Conservation (phyloP, 1,140 invertebrate species). For the Aphaenogaster rudis region DNA sequence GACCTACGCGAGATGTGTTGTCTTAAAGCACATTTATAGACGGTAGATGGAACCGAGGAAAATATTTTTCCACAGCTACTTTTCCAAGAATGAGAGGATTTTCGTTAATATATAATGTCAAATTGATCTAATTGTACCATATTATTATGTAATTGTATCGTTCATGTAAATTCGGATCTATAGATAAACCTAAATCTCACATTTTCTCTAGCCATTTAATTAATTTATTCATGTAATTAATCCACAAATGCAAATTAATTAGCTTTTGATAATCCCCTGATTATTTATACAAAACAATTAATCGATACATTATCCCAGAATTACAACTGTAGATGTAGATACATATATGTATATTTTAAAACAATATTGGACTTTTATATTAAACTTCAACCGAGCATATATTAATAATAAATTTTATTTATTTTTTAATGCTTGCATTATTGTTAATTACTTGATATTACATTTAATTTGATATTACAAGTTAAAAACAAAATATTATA, state of each 20-base stretch:
- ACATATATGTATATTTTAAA: conserved; percentile 24
- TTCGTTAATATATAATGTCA: not conserved
- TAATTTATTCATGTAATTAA: conserved; percentile 70
- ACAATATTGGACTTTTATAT: conserved; percentile 27
- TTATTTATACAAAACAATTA: conserved; percentile 68
- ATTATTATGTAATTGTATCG: conserved; percentile 47
- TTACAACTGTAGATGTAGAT: conserved; percentile 33
- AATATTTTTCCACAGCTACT: conserved; percentile 49
- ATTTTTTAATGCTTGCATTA: not conserved
- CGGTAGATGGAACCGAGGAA: conserved; percentile 70
- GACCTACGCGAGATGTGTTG: not conserved
- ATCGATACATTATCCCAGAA: conserved; percentile 65
- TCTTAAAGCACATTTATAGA: conserved; percentile 4
- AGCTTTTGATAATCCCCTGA: conserved; percentile 72
- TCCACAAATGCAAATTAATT: conserved; percentile 74
- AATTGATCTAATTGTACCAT: conserved; percentile 9
- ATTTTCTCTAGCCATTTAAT: conserved; percentile 59
- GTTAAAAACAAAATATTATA: conserved; percentile 8
- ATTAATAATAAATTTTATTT: conserved; percentile 18
- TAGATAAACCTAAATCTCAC: conserved; percentile 62
- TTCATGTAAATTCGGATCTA: conserved; percentile 60
- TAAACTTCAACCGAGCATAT: not conserved
- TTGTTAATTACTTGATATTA: not conserved
- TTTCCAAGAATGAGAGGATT: not conserved
- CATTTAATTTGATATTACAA: not conserved